These are phyloP conservation scores for Heliconius eleuchia DNA, from an alignment of 1,140 invertebrate species.

Conservation along the genomic window DNA sequence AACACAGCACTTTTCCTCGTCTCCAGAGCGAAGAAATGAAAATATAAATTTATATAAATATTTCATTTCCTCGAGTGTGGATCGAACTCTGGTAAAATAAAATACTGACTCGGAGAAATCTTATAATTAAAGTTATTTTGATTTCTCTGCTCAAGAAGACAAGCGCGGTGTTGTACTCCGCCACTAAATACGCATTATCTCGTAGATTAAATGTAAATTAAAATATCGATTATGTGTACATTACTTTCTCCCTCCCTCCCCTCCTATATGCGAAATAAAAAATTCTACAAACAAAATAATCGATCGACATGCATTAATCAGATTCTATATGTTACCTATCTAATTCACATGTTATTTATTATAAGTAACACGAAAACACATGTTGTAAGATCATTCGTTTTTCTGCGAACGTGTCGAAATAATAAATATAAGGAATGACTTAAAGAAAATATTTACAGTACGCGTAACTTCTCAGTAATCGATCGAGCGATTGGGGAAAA, in stretches of 20 bases:
- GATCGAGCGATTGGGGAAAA: not conserved
- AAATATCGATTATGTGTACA: not conserved
- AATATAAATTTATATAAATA: too few relatives aligned
- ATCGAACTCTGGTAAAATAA: too few relatives aligned
- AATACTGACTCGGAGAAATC: too few relatives aligned
- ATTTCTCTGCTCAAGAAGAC: not conserved
- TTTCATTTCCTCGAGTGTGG: too few relatives aligned
- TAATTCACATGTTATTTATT: slow-evolving; percentile 7
- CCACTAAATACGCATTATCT: not conserved
- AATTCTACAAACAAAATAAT: not conserved
- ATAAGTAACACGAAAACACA: not conserved
- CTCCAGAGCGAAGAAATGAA: too few relatives aligned
- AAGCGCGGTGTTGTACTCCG: too few relatives aligned
- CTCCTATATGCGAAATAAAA: too few relatives aligned
- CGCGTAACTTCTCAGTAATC: not conserved
- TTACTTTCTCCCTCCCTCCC: too few relatives aligned
- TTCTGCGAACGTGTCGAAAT: not conserved
- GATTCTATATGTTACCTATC: not conserved
- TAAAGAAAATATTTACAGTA: slow-evolving; percentile 1
- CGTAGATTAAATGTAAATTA: not conserved
- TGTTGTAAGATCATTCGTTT: not conserved
- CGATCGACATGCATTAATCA: not conserved
- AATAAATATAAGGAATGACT: not conserved
- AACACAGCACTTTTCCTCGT: too few relatives aligned
- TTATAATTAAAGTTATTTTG: not conserved